Base-by-base conservation (phyloP, 2,888 invertebrate genomes). In the Stegana nigrithorax region DNA sequence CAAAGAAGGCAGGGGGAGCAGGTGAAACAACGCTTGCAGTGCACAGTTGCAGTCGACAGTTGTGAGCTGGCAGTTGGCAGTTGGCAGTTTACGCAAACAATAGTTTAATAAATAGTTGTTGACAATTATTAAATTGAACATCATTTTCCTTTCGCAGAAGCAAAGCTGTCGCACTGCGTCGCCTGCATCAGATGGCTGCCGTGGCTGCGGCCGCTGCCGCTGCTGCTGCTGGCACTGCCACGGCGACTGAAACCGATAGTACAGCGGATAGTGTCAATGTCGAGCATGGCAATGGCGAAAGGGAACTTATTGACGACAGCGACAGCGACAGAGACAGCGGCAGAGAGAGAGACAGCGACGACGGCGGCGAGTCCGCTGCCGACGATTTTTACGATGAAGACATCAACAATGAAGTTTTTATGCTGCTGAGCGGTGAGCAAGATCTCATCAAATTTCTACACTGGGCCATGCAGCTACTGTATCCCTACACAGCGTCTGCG, bases 401-500 rank as follows among this genome's bases (percentile, higher is more conserved):
- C 45, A 62, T 58, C 25, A 75, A 62, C 66, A 75, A 79, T 60
- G 82, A 84, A 57, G 73, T 82, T 19, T 68, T 78, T 14, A 67
- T 84, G 70, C 67, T 83, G 21, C 71, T 84, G 53, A 83, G 71
- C 4, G 84, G 76, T 39, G 81, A 84, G 66, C 79, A 81, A 68
- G 82, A 84, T 64, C 71, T 84, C 21, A 74, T 73, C 10, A 79
- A 78, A 70, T 84, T 84, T 42, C 70, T 84, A 50, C 70, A 75
- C 65, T 84, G 84, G 84, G 83, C 84, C 69, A 73, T 84, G 73
- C 62, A 72, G 32, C 73, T 73, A 50, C 73, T 84, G 8, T 78
- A 82, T 70, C 77, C 82, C n/a, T 67, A 66, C 51, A 69, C 70
- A 50, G 61, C 64, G 1, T 60, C 63, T 21, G 53, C 51, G 21